phyloP scores from a whole-genome alignment of 2,888 invertebrate genomes.

The Phanerotoma sp. region DNA sequence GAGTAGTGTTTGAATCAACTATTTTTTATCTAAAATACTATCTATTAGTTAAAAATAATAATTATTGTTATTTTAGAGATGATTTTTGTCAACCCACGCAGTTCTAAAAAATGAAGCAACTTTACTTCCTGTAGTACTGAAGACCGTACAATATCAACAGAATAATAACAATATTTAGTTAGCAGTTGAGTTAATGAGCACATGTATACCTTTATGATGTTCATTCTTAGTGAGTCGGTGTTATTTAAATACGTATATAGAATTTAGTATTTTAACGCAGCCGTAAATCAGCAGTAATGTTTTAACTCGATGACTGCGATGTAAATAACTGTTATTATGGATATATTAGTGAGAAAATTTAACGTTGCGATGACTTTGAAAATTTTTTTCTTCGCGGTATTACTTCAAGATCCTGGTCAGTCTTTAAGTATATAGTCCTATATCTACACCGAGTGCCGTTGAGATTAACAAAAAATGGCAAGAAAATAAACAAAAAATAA shows the following conservation, averaged over 20 bases:
- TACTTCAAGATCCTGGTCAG: neutral
- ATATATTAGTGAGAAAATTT: conserved; percentile 11
- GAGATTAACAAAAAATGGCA: neutral
- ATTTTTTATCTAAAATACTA: no score
- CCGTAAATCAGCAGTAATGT: conserved; percentile 2
- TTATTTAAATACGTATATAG: conserved; percentile 4
- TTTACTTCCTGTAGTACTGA: no score
- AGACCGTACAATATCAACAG: neutral
- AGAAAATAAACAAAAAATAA: neutral
- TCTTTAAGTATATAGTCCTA: no score
- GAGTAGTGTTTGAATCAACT: no score
- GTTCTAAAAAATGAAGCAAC: neutral
- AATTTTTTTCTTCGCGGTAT: neutral
- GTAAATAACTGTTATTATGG: conserved; percentile 5
- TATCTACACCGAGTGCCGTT: no score
- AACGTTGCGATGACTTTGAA: neutral
- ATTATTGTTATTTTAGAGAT: no score
- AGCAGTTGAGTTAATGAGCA: conserved; percentile 1
- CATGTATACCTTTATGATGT: conserved; percentile 18
- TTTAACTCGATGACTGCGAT: neutral
- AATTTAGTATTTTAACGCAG: conserved; percentile 15
- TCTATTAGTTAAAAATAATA: no score
- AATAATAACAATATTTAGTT: neutral
- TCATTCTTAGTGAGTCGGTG: conserved; percentile 3
- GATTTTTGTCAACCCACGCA: no score